These are phyloP conservation scores for Ispidina picta DNA, from an alignment of 2,797 vertebrate species.

Conservation along the genomic window DNA sequence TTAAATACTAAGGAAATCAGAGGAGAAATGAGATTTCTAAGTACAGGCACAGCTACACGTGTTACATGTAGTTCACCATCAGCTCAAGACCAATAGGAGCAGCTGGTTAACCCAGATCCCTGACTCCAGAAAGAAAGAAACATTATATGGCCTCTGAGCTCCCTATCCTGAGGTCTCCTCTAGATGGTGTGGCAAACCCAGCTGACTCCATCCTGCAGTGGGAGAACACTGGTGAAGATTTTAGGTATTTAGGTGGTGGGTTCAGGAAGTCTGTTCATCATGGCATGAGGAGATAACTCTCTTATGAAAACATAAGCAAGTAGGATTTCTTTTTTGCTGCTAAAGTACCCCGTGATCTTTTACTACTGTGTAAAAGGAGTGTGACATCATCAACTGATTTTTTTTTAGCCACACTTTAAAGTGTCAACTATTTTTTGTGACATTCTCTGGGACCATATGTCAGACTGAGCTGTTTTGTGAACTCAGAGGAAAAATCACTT, in stretches of 20 bases:
- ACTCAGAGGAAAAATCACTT: background rate
- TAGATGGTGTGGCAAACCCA: background rate
- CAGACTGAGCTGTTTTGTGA: background rate
- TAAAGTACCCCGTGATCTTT: background rate
- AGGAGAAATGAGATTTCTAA: background rate
- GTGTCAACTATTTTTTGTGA: background rate
- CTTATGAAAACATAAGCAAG: background rate
- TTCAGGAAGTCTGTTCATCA: background rate
- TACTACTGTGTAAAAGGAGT: background rate
- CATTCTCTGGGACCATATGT: background rate
- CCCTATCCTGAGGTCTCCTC: rapidly evolving
- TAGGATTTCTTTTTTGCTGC: background rate
- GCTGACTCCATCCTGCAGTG: background rate
- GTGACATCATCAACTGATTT: background rate
- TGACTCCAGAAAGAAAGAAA: background rate
- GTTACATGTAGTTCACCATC: background rate
- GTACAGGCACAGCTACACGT: background rate
- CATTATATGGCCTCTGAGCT: background rate
- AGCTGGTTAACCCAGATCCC: background rate
- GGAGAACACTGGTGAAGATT: background rate
- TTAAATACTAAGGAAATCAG: background rate
- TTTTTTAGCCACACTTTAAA: background rate
- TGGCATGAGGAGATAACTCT: background rate
- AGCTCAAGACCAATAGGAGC: background rate
- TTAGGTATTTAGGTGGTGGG: rapidly evolving